A percentile compares a stretch with the other conserved stretches of the same genome.
phyloP scores from a whole-genome alignment of 2,113 vertebrate species.

The Hystrix cristata region DNA sequence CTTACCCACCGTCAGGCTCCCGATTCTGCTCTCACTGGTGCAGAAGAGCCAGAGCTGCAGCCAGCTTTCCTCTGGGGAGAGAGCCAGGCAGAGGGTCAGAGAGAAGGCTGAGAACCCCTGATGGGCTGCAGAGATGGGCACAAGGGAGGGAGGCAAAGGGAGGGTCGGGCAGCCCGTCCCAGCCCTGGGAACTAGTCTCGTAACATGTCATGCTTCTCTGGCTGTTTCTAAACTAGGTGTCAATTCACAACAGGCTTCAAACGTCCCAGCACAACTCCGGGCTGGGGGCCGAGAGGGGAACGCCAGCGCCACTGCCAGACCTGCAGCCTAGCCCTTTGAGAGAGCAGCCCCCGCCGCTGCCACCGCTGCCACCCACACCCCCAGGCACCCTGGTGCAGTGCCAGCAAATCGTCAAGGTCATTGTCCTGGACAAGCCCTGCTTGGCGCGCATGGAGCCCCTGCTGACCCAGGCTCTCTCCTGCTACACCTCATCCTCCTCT shows the following conservation, averaged over 20 bases:
- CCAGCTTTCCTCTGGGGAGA: background rate
- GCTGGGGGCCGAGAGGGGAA: conserved; percentile 93
- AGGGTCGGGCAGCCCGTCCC: conserved; percentile 85
- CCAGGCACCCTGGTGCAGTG: conserved; percentile 98
- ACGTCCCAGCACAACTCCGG: conserved; percentile 97
- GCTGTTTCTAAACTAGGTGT: conserved; percentile 99
- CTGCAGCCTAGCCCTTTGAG: conserved; percentile 93
- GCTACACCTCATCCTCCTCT: conserved; percentile 95
- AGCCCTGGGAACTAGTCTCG: conserved; percentile 94
- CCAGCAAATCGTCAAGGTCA: conserved; percentile 99
- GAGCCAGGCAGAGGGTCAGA: background rate
- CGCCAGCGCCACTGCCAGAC: conserved; percentile 83
- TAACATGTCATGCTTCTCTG: conserved; percentile 99
- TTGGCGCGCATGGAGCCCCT: conserved; percentile 96
- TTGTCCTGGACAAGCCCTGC: conserved; percentile 98
- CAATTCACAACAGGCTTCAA: conserved; percentile 99
- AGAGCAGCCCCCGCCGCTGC: conserved; percentile 91
- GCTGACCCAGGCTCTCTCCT: conserved; percentile 95
- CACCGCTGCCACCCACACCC: conserved; percentile 90
- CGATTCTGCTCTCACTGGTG: background rate
- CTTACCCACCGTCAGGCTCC: background rate
- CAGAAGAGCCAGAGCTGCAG: background rate
- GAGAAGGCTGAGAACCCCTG: background rate
- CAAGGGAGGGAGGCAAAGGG: conserved; percentile 41
- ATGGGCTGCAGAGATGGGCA: rapidly evolving